Evolutionary conservation across 2,113 vertebrate genomes (phyloP), one percentile per base, ranked within the genome.

Genomic region (Amphiprion percula): DNA sequence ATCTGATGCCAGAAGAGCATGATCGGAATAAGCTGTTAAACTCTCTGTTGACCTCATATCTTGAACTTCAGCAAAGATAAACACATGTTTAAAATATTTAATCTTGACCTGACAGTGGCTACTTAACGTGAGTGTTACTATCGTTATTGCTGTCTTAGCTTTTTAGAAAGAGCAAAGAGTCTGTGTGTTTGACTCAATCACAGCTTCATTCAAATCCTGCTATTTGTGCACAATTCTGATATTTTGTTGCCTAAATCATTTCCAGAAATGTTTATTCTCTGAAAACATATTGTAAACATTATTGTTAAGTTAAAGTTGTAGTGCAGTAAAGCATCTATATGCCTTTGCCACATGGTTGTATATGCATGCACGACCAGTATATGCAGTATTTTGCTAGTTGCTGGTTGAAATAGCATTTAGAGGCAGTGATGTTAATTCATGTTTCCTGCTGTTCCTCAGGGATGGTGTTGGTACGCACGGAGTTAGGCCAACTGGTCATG

Each of bases 401-500:
- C n/a, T 59, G 0, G 26, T 56, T 69, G 17, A 24, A 54, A 26
- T 59, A 2, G 1, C 23, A 2, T 44, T 14, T 16, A n/a, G 41
- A 17, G 53, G 8, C 26, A 4, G 1, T 52, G 17, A 10, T 21
- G 23, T 46, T 71, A 44, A 79, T 55, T 21, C 8, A 46, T 91
- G 56, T 72, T 28, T 54, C 28, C 15, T 68, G 54, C 41, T 55
- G 53, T 72, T 74, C 55, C 76, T 62, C 62, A 97, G 96, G 96
- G 41, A 97, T 97, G 96, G 95, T 97, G 19, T 82, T 97, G 90
- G 96, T 97, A 60, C 94, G 96, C 28, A 97, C 96, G 0, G 96
- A 97, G 56, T 81, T 96, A 19, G 96, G 96, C 1, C 96, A 97
- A 86, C 92, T 97, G 14, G 95, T 97, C 10, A 95, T 97, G 96